Evolutionary conservation across 2,888 invertebrate species (phyloP).

Genomic region (Cosmorhoe ocellata): DNA sequence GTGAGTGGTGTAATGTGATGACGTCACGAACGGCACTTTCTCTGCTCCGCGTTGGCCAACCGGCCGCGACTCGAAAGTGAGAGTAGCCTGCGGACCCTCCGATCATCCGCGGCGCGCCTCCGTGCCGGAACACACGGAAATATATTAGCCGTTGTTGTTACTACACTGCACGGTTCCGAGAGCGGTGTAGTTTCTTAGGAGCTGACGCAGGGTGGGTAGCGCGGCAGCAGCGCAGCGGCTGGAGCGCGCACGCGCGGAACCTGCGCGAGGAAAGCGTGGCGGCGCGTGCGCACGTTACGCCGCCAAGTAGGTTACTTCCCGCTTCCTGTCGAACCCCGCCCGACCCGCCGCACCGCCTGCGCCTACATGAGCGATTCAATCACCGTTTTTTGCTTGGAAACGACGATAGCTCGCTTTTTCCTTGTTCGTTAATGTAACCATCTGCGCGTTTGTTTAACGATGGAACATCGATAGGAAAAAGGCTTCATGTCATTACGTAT

Average conservation of each 20-base stretch:
- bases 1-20: constrained; percentile 19
- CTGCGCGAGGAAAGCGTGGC: constrained; percentile 58
- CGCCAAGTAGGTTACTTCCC: constrained; percentile 70
- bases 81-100: constrained; percentile 33
- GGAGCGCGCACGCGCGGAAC: constrained; percentile 47
- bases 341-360: constrained; percentile 22
- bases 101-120: constrained; percentile 6
- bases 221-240: background rate
- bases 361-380: constrained; percentile 46
- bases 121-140: constrained; percentile 1
- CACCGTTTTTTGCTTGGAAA: background rate
- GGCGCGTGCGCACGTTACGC: constrained; percentile 55
- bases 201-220: too few species aligned
- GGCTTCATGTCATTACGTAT: background rate
- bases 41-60: constrained; percentile 7
- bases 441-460: background rate
- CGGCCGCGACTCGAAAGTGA: constrained; percentile 39
- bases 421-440: background rate
- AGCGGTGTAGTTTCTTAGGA: too few species aligned
- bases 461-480: background rate
- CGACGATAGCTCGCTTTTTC: background rate
- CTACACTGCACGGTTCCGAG: too few species aligned
- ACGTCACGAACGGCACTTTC: constrained; percentile 33
- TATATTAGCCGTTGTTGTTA: background rate
- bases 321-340: constrained; percentile 53